Conservation (phyloP, 1,140 invertebrate genomes). For the Drosophila nikananu region DNA sequence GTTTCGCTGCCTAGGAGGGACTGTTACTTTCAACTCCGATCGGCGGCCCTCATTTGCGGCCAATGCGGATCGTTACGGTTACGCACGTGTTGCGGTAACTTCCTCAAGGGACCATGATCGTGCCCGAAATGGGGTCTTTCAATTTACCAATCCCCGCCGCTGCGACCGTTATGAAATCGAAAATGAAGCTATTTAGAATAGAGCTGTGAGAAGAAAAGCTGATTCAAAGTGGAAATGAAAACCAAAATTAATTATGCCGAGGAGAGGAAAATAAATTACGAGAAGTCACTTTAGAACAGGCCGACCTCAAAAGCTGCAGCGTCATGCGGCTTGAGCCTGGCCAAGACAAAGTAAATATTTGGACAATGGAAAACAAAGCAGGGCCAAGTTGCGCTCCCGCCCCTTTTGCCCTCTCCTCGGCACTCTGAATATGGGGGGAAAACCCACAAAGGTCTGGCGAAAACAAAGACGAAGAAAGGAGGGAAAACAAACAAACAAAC, state of each 20-base stretch:
- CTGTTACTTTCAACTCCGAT: constrained; percentile 32
- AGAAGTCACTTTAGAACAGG: constrained; percentile 59
- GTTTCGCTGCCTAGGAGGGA: constrained; percentile 5
- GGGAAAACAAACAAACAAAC: constrained; percentile 51
- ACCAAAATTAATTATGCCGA: constrained; percentile 75
- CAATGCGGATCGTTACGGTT: constrained; percentile 52
- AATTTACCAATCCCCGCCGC: constrained; percentile 40
- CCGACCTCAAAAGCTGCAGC: constrained; percentile 65
- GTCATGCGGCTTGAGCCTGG: constrained; percentile 65
- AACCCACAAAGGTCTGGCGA: constrained; percentile 53
- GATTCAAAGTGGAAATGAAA: constrained; percentile 56
- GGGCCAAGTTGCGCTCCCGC: constrained; percentile 15
- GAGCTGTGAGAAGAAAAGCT: constrained; percentile 22
- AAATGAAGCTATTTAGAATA: constrained; percentile 79
- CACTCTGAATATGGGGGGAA: constrained; percentile 45
- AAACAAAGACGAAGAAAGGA: constrained; percentile 35
- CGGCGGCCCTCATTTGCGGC: constrained; percentile 34
- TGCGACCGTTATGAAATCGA: constrained; percentile 74
- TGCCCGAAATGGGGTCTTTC: constrained; percentile 42
- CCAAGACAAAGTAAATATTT: constrained; percentile 75
- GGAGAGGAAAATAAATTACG: constrained; percentile 71
- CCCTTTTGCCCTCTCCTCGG: constrained; percentile 10
- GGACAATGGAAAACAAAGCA: constrained; percentile 74
- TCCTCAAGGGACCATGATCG: constrained; percentile 47
- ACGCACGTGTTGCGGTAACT: constrained; percentile 53